phyloP scores from a whole-genome alignment of 53 echinoderm and acorn worm genomes.

The Temnopleurus reevesii region DNA sequence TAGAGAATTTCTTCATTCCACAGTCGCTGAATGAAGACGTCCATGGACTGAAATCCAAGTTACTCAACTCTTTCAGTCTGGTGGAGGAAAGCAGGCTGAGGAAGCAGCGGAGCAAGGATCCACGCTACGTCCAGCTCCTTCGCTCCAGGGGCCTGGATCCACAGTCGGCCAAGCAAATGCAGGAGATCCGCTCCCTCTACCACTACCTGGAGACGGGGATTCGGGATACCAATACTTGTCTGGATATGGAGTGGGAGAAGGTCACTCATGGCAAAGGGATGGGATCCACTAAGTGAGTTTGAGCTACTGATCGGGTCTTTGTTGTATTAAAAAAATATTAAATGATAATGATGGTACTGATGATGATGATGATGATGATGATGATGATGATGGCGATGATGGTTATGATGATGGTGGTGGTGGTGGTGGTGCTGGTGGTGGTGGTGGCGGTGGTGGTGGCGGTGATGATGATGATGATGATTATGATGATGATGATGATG shows the following conservation, averaged over 20 bases:
- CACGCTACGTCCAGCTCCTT: slow-evolving; percentile 84
- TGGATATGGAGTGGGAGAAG: slow-evolving; percentile 95
- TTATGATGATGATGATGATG: too few relatives aligned
- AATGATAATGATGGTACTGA: not conserved
- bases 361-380: not conserved
- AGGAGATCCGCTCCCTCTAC: slow-evolving; percentile 70
- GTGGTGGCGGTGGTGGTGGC: too few relatives aligned
- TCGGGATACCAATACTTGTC: slow-evolving; percentile 76
- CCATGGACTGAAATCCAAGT: slow-evolving; percentile 75
- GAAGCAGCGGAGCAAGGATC: slow-evolving; percentile 80
- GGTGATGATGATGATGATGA: too few relatives aligned
- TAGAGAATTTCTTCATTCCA: not conserved
- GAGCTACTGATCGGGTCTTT: too few relatives aligned
- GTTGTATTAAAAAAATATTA: too few relatives aligned
- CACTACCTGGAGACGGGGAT: slow-evolving; percentile 80
- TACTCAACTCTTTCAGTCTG: slow-evolving; percentile 74
- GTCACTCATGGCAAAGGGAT: slow-evolving; percentile 62
- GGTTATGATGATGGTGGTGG: too few relatives aligned
- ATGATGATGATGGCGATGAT: not conserved
- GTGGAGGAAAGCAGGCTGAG: slow-evolving; percentile 79
- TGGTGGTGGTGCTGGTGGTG: not conserved
- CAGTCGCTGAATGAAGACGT: slow-evolving; percentile 96
- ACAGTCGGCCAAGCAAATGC: slow-evolving; percentile 71
- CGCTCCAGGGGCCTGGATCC: slow-evolving; percentile 86
- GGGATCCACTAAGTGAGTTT: slow-evolving; percentile 3